These are phyloP conservation scores for Iphiclides podalirius DNA, from an alignment of 2,888 invertebrate genomes.

Conservation along the genomic window DNA sequence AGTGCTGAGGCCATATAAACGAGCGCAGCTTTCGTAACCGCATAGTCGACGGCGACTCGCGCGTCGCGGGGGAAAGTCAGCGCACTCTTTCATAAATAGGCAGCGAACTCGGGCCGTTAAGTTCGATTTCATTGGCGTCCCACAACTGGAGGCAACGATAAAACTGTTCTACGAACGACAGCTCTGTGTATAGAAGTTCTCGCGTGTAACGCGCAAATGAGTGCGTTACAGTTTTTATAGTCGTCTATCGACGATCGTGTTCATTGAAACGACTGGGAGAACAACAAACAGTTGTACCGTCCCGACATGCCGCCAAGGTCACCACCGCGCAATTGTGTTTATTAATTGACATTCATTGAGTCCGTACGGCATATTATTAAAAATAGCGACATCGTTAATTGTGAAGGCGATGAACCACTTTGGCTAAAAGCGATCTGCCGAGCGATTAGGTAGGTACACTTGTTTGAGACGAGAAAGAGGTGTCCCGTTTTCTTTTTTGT, in stretches of 20 bases:
- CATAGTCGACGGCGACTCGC: slow-evolving; percentile 55
- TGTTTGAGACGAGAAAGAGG: too few relatives aligned
- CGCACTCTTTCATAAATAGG: slow-evolving; percentile 57
- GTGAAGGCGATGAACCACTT: slow-evolving; percentile 31
- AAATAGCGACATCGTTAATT: slow-evolving; percentile 38
- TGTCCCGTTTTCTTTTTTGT: neutral
- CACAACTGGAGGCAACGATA: slow-evolving; percentile 1
- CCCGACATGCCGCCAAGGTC: slow-evolving; percentile 51
- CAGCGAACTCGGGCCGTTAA: slow-evolving; percentile 34
- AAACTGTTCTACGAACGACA: too few relatives aligned
- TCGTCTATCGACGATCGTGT: too few relatives aligned
- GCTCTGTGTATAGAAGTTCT: too few relatives aligned
- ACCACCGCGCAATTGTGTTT: slow-evolving; percentile 48
- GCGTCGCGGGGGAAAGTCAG: slow-evolving; percentile 68
- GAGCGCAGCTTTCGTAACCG: slow-evolving; percentile 73
- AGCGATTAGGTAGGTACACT: too few relatives aligned
- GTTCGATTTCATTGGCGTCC: slow-evolving; percentile 40
- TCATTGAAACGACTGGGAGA: too few relatives aligned
- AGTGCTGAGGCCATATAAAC: slow-evolving; percentile 57
- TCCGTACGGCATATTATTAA: slow-evolving; percentile 38
- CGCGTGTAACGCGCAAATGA: too few relatives aligned
- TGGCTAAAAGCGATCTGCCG: slow-evolving; percentile 2
- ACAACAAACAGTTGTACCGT: too few relatives aligned
- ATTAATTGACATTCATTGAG: slow-evolving; percentile 51
- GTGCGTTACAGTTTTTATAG: too few relatives aligned